Evolutionary conservation across 2,888 invertebrate genomes (phyloP).

Genomic region (Trisateles emortualis): DNA sequence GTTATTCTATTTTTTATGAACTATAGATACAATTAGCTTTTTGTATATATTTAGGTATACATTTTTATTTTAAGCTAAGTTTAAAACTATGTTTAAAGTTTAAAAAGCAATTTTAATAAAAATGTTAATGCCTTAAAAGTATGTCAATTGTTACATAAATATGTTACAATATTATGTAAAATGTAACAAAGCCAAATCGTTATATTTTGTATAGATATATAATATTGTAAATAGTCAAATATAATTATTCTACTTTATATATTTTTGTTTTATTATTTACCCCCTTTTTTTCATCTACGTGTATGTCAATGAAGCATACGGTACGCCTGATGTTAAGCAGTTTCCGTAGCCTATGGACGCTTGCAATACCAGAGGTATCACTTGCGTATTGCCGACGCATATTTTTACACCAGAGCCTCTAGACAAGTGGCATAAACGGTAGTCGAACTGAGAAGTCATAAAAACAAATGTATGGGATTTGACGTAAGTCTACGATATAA

Average conservation of each 20-base stretch:
- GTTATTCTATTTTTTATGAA: conserved; percentile 25
- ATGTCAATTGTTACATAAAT: conserved; percentile 15
- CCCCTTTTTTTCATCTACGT: background rate
- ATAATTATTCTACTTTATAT: conserved; percentile 27
- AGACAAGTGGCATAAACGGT: no score
- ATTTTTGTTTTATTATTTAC: conserved; percentile 13
- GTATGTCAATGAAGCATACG: no score
- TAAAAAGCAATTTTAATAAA: conserved; percentile 1
- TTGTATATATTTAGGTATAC: conserved; percentile 39
- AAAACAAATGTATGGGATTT: no score
- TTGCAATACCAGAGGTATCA: no score
- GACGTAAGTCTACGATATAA: no score
- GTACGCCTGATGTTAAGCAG: no score
- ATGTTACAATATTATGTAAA: conserved; percentile 31
- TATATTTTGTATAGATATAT: conserved; percentile 38
- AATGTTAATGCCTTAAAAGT: conserved; percentile 13
- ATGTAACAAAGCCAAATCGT: conserved; percentile 40
- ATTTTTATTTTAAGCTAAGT: conserved; percentile 14
- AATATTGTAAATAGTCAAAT: conserved; percentile 47
- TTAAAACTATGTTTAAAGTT: conserved; percentile 18
- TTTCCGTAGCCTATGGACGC: no score
- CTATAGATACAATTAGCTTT: conserved; percentile 15
- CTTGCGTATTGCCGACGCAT: no score
- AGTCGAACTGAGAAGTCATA: no score
- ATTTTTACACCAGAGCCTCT: no score